A percentile compares a stretch with the other conserved stretches of the same genome.
phyloP scores from a whole-genome alignment of 2,113 vertebrate genomes.

The Loxodonta africana region DNA sequence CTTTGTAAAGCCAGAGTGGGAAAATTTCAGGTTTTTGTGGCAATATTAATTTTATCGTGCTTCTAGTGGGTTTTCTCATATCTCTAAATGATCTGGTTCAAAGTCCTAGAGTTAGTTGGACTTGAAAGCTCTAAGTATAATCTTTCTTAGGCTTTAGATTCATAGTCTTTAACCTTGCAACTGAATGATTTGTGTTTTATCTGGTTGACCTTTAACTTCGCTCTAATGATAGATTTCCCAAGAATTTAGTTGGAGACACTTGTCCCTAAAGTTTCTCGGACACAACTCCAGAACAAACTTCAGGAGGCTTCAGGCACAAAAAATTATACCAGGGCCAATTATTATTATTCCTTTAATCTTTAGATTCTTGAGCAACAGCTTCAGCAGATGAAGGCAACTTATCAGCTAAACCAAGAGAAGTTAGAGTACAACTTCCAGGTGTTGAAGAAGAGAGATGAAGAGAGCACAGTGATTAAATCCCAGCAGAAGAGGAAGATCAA shows the following conservation, averaged over 20 bases:
- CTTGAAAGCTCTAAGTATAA: background rate
- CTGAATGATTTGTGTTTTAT: background rate
- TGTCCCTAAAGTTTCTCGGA: background rate
- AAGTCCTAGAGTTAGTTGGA: too few relatives aligned
- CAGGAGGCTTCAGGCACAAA: background rate
- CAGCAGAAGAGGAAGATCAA: conserved; percentile 89
- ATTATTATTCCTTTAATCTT: background rate
- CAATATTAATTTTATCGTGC: background rate
- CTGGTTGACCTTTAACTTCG: background rate
- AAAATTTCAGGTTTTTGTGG: background rate
- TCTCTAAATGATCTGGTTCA: background rate
- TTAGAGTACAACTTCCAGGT: conserved; percentile 91
- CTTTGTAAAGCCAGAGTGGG: background rate
- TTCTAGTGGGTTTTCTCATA: background rate
- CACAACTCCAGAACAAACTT: background rate
- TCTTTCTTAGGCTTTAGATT: background rate
- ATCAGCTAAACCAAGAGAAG: conserved; percentile 91
- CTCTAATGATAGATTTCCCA: background rate
- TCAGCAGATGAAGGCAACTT: conserved; percentile 87
- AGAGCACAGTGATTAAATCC: conserved; percentile 85
- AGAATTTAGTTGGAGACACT: background rate
- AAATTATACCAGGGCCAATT: background rate
- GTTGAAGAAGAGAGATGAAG: conserved; percentile 88
- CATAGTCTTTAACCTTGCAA: background rate
- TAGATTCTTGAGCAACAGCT: conserved; percentile 90